These are phyloP conservation scores for Lithobates pipiens DNA, from an alignment of 2,797 vertebrate species.

Conservation along the genomic window DNA sequence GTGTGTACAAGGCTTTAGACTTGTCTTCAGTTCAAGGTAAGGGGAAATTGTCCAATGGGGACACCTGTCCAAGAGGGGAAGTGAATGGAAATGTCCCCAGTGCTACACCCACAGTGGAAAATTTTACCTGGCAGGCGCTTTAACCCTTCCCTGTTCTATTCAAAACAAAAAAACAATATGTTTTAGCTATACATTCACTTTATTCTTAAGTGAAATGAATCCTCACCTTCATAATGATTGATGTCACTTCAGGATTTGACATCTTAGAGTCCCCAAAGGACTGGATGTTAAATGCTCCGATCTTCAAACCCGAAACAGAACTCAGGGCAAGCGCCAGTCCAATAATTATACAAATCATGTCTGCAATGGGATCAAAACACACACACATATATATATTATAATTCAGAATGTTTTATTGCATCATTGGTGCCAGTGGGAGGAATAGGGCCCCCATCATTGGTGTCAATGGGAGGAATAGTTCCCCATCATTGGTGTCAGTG, in stretches of 20 bases:
- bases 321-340: constrained; percentile 2
- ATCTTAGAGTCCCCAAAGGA: constrained; percentile 58
- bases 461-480: no score
- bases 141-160: no score
- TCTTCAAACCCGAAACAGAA: constrained; percentile 29
- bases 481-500: no score
- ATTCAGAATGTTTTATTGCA: no score
- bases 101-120: neutral
- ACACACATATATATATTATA: no score
- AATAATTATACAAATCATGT: constrained; percentile 20
- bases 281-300: constrained; percentile 55
- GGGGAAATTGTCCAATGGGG: no score
- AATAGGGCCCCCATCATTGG: no score
- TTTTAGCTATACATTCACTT: neutral
- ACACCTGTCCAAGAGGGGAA: neutral
- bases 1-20: no score
- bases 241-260: constrained; percentile 35
- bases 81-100: neutral
- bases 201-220: neutral
- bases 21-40: no score
- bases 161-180: neutral
- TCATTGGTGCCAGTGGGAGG: no score
- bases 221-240: constrained; percentile 48
- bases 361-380: constrained; percentile 14
- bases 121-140: neutral